Base-by-base conservation (phyloP, 2,888 invertebrate genomes). In the Spisula solida region DNA sequence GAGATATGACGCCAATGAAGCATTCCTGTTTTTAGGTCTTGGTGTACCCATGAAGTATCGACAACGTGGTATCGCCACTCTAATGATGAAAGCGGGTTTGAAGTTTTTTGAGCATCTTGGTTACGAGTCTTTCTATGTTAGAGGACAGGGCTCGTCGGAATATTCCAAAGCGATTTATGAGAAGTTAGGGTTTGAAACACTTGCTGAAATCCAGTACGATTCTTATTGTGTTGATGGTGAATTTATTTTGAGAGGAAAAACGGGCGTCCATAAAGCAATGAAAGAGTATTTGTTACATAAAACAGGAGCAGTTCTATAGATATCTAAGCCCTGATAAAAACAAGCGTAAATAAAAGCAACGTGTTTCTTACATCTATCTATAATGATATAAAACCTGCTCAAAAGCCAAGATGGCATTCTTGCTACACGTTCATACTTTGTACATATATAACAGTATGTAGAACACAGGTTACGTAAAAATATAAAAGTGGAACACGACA, bases 31-130 rank as follows among this genome's bases (percentile, higher is more conserved):
- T 55, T 51, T 51, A 18, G 81, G 81, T 55, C n/a, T 81, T 1
- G 51, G 81, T 51, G 81, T 81, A 16, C 31, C 81, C 1, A 81
- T 29, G 81, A 51, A 55, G 14, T 81, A 81, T 48, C 48, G 81
- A 81, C 48, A 51, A 18, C 51, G 81, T 29, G 81, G 81, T 8
- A 81, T 81, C 20, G 81, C 51, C 29, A 81, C 81, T 47, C 47
- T 81, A 1, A 25, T 81, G 48, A 51, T 81, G n/a, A 29, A 51
- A 29, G 81, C 51, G 0, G 81, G 47, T 5, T 8, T 81, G 55
- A 55, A 81, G 51, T 55, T 81, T 55, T 8, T 81, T 16, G 81
- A 55, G 29, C 48, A 55, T 55, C 47, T 81, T 29, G 55, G 81
- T n/a, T 51, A 55, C 16, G n/a, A 51, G 2, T 18, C 81, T 14